Base-by-base conservation (phyloP, 2,797 vertebrate species). In the Sparus aurata region DNA sequence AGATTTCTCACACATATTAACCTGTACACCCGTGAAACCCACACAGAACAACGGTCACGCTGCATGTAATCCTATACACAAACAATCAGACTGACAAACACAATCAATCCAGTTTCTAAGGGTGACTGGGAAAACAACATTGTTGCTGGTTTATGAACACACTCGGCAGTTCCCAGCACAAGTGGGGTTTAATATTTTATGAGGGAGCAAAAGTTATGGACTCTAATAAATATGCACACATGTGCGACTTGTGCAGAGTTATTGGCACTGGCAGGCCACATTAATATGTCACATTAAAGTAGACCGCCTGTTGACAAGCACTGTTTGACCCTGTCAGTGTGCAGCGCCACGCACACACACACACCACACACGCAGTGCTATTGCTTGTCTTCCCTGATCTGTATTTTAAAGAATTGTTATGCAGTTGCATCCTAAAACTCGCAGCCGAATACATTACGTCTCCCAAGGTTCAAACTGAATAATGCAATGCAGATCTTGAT, bases 231-330 rank as follows among this genome's bases (percentile, higher is more conserved):
- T 92, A 91, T 91, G 87, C 84, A 77, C 94, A 95, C 91, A 92
- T 94, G 94, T 92, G 91, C 90, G 85, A 82, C 90, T 92, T 91
- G 91, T 91, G 85, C 77, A 84, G 92, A 94, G 88, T 93, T 94
- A 94, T 93, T 95, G 93, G 90, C 91, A 87, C 83, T 92, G 93
- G 92, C 93, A 94, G 93, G 89, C 87, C 83, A 88, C 92, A 93
- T 95, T 93, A 95, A 94, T 93, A 89, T 92, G 93, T 95, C 94
- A 93, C 91, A 93, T 94, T 94, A 94, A 95, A 94, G 88, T 73
- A 83, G 90, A 87, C 88, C 84, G 86, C 85, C 90, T 91, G 94
- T 93, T 95, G 94, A 95, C 93, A 94, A 92, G 93, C 83, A 85
- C 89, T 80, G 77, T 93, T 94, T 95, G 93, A 95, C 93, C 93